A percentile compares a stretch with the other conserved stretches of the same genome.
Evolutionary conservation across 1,140 invertebrate species (phyloP).

Genomic region (Drosophila mojavensis): DNA sequence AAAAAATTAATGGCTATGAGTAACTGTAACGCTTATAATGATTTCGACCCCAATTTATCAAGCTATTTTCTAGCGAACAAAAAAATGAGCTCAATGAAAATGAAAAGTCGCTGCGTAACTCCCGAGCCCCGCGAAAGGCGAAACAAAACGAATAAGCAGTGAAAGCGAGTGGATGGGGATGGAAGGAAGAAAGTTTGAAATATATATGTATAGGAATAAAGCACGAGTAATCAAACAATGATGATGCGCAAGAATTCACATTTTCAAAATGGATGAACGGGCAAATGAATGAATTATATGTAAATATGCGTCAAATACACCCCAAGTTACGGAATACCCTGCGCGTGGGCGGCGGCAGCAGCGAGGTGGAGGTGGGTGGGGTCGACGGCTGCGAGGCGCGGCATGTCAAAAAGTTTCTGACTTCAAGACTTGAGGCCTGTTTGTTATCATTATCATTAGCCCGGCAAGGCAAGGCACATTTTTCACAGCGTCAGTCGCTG

Average conservation of each 20-base stretch:
- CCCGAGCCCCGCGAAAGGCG: slow-evolving; percentile 4
- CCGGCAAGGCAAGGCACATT: slow-evolving; percentile 51
- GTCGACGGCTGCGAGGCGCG: slow-evolving; percentile 35
- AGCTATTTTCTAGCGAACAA: slow-evolving; percentile 54
- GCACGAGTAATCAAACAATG: slow-evolving; percentile 82
- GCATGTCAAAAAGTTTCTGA: slow-evolving; percentile 78
- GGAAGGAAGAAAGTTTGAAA: slow-evolving; percentile 13
- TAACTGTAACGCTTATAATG: slow-evolving; percentile 77
- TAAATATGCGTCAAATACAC: slow-evolving; percentile 59
- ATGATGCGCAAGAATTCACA: slow-evolving; percentile 83
- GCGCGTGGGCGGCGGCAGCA: too few relatives aligned
- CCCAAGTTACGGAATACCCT: slow-evolving; percentile 1
- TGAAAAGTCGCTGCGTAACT: slow-evolving; percentile 54
- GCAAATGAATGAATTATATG: slow-evolving; percentile 75
- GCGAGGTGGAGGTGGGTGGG: not conserved
- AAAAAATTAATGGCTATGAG: slow-evolving; percentile 73
- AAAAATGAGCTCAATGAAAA: slow-evolving; percentile 26
- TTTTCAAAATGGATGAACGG: slow-evolving; percentile 74
- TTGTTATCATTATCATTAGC: slow-evolving; percentile 83
- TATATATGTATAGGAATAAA: slow-evolving; percentile 48
- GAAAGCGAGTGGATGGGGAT: slow-evolving; percentile 42
- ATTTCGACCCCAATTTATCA: slow-evolving; percentile 83
- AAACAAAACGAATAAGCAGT: slow-evolving; percentile 1
- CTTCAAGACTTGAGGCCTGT: slow-evolving; percentile 73
- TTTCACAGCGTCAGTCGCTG: slow-evolving; percentile 44